Percentiles rank a stretch among this genome's conserved stretches.
Evolutionary conservation across 2,888 invertebrate genomes (phyloP).

Genomic region (Diarsia dahlii): DNA sequence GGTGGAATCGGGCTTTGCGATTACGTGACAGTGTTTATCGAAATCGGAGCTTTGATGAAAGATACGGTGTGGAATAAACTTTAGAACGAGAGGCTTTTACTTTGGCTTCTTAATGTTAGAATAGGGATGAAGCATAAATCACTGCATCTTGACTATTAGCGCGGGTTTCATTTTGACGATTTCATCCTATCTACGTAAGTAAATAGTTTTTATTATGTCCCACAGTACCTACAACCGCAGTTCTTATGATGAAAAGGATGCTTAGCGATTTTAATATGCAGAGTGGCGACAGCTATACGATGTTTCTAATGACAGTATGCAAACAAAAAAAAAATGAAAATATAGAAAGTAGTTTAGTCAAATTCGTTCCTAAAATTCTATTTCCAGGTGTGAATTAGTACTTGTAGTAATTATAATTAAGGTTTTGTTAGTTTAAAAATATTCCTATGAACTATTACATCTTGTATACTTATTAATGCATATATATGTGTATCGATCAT

Average conservation of each 20-base stretch:
- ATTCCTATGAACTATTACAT: too few relatives aligned
- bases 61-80: background rate
- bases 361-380: too few relatives aligned
- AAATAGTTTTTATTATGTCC: background rate
- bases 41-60: conserved; percentile 13
- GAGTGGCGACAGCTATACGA: too few relatives aligned
- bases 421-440: too few relatives aligned
- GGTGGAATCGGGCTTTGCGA: conserved; percentile 6
- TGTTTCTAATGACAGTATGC: too few relatives aligned
- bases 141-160: background rate
- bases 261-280: too few relatives aligned
- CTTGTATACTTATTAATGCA: too few relatives aligned
- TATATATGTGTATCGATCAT: too few relatives aligned
- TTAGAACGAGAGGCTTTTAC: background rate
- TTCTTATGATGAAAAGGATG: background rate
- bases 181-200: background rate
- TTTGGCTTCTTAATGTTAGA: background rate
- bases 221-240: background rate
- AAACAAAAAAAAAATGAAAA: too few relatives aligned
- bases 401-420: too few relatives aligned
- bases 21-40: conserved; percentile 13
- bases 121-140: background rate
- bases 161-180: background rate
- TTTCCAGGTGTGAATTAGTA: too few relatives aligned
- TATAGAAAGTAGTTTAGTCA: too few relatives aligned